Conservation (phyloP, 2,797 vertebrate genomes). For the Syndactyla subalaris region DNA sequence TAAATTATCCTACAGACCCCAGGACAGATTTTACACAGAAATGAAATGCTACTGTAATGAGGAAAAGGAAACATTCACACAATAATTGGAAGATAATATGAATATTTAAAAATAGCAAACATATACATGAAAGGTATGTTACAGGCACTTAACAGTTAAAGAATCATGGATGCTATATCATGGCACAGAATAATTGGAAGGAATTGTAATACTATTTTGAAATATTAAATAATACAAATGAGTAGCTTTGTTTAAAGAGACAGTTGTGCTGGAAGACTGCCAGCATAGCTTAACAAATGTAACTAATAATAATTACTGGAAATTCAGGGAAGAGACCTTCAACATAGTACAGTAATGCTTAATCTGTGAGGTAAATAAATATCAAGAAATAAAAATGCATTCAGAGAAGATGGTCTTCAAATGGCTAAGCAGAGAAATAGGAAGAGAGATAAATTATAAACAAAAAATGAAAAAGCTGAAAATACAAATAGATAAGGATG, state of each 20-base stretch:
- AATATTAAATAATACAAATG: background rate
- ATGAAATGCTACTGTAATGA: background rate
- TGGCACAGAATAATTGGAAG: background rate
- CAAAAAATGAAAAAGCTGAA: background rate
- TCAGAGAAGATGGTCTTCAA: constrained; percentile 8
- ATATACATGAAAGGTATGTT: background rate
- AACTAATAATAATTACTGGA: constrained; percentile 18
- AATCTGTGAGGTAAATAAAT: constrained; percentile 27
- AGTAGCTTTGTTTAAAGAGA: background rate
- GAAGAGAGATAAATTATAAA: background rate
- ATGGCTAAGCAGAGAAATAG: background rate
- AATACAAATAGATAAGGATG: background rate
- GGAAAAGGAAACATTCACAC: background rate
- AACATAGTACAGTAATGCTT: background rate
- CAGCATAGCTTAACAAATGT: background rate
- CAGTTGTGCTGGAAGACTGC: background rate
- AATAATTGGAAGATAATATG: background rate
- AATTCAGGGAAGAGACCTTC: background rate
- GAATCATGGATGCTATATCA: background rate
- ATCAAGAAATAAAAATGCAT: background rate
- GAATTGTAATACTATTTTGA: background rate
- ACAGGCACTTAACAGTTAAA: background rate
- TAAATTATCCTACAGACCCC: background rate
- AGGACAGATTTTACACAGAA: background rate
- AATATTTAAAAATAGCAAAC: background rate